Conservation (phyloP, 2,113 vertebrate genomes). For the Anhinga rufa region DNA sequence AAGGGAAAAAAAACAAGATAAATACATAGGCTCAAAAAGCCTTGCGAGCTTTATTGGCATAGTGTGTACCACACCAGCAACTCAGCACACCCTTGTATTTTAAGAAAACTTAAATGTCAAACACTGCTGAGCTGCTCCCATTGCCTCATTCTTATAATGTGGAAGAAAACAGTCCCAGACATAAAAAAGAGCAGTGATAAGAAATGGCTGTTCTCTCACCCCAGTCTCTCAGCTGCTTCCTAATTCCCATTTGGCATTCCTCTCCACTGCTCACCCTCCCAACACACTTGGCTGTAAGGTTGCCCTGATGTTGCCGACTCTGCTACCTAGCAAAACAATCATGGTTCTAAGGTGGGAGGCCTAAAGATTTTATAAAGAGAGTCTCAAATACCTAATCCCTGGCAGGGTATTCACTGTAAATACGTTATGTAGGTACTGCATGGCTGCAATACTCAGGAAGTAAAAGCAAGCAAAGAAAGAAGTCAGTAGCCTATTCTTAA, state of each 20-base stretch:
- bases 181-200: not conserved
- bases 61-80: not conserved
- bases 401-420: not conserved
- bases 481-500: not conserved
- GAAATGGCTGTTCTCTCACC: not conserved
- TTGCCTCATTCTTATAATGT: not conserved
- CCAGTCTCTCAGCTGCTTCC: not conserved
- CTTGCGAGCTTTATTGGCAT: not conserved
- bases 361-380: not conserved
- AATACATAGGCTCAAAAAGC: not conserved
- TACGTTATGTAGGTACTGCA: fast-evolving
- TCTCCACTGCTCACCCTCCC: not conserved
- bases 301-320: not conserved
- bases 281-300: fast-evolving
- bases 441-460: not conserved
- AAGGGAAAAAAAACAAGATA: not conserved
- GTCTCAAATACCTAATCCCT: not conserved
- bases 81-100: not conserved
- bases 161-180: not conserved
- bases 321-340: not conserved
- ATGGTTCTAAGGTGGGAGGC: not conserved
- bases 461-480: not conserved
- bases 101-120: not conserved
- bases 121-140: not conserved
- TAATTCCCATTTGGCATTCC: not conserved